Base-by-base conservation (phyloP, 2,888 invertebrate genomes). In the Heliconius sara region DNA sequence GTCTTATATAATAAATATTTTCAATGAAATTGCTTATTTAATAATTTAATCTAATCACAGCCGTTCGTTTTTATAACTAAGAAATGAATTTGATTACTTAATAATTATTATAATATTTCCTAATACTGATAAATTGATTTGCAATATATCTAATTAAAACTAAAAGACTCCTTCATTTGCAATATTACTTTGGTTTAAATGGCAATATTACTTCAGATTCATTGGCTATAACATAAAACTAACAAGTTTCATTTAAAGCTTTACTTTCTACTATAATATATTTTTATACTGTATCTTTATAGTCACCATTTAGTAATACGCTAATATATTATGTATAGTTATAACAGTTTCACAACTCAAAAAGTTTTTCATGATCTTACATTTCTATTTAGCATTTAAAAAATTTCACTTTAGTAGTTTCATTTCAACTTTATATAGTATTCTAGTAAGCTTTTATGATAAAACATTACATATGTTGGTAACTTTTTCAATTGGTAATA, bases 121-220 rank as follows among this genome's bases (percentile, higher is more conserved):
- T 82, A 85, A 85, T 85, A 85, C 84, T 84, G 84, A 83, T 83
- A 79, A 80, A 80, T 79, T 82, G 76, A 79, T 27, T 39, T 47
- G 80, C 16, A 63, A 63, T 39, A 63, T 30, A 34, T 39, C 39
- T 39, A 39, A 7, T 71, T 27, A 34, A 65, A 74, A 34, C 43
- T 1, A 60, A 74, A 70, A 78, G 22, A 80, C 76, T 68, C 72
- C 66, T 74, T 71, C 63, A 68, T 66, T 79, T 77, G 78, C 78
- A 81, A 80, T 79, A 80, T 76, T 70, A 78, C 83, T 82, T 84
- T 83, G 83, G 83, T 82, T 75, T 68, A 72, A 72, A 82, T 84
- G 82, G 79, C 78, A 82, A 83, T 80, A 82, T 80, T 82, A 77
- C 77, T 70, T 79, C 77, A 67, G 76, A 71, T 77, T 73, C 39